Evolutionary conservation across 2,113 vertebrate genomes (phyloP).

Genomic region (Hucho hucho): DNA sequence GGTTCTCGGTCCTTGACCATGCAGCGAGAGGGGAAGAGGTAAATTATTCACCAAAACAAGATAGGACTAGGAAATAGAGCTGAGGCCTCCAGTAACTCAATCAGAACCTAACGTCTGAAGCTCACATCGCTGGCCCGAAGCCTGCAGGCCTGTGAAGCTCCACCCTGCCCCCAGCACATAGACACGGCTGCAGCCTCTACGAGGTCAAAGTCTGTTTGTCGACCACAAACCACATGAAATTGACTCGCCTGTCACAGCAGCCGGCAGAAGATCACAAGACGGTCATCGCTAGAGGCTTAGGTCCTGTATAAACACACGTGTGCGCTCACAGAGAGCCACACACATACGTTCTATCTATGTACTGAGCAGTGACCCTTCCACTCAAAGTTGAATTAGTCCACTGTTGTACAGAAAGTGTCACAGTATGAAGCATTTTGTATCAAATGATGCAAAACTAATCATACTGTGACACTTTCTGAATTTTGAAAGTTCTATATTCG

Average conservation of each 20-base stretch:
- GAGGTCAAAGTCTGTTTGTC: conserved; percentile 72
- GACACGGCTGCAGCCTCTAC: conserved; percentile 47
- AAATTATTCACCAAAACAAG: conserved; percentile 72
- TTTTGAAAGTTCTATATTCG: too few species aligned
- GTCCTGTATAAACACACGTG: conserved; percentile 8
- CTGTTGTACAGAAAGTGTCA: too few species aligned
- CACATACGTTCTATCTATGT: background rate
- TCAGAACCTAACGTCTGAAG: conserved; percentile 52
- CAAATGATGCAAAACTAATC: too few species aligned
- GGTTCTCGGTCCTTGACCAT: conserved; percentile 42
- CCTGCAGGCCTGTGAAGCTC: background rate
- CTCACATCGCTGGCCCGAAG: conserved; percentile 41
- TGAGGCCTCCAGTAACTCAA: conserved; percentile 63
- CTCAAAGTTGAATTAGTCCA: too few species aligned
- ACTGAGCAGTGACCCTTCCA: too few species aligned
- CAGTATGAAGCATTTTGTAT: too few species aligned
- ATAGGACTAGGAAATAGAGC: conserved; percentile 54
- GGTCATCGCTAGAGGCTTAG: conserved; percentile 38
- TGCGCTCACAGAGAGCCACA: background rate
- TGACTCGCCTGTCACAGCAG: conserved; percentile 37
- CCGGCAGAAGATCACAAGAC: conserved; percentile 47
- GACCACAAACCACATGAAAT: conserved; percentile 76
- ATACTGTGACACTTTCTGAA: too few species aligned
- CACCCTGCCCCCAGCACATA: conserved; percentile 35
- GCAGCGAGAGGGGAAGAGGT: conserved; percentile 19